phyloP scores from a whole-genome alignment of 2,888 invertebrate genomes.

The Branchellion lobata region DNA sequence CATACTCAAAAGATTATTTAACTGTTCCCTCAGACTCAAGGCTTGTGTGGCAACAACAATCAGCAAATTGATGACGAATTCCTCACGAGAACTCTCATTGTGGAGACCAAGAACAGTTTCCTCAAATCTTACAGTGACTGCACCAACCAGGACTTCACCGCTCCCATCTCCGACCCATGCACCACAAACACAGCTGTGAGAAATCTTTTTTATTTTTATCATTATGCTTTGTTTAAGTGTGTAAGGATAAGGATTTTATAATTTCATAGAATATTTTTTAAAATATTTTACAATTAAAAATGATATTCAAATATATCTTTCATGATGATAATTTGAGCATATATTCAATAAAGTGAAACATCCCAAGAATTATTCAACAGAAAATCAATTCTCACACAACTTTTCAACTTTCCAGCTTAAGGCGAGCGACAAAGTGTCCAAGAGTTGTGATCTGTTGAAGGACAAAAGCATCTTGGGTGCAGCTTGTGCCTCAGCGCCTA shows the following conservation, averaged over 20 bases:
- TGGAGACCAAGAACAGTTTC: conserved; percentile 23
- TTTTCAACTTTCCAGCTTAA: too few relatives aligned
- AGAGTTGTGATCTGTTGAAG: conserved; percentile 20
- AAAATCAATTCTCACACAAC: too few relatives aligned
- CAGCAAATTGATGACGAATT: conserved; percentile 34
- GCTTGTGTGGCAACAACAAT: conserved; percentile 36
- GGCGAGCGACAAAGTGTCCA: conserved; percentile 4
- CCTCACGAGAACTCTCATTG: conserved; percentile 16
- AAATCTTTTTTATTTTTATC: too few relatives aligned
- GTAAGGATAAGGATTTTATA: background rate
- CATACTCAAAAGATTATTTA: too few relatives aligned
- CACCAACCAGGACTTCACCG: conserved; percentile 13
- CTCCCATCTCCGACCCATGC: conserved; percentile 25
- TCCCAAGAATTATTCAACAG: too few relatives aligned
- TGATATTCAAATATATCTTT: background rate
- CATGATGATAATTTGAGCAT: too few relatives aligned
- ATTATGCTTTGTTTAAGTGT: background rate
- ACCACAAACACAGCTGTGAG: conserved; percentile 38
- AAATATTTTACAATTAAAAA: background rate
- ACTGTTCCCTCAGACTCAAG: conserved; percentile 9
- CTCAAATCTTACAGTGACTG: conserved; percentile 34
- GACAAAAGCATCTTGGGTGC: conserved; percentile 7
- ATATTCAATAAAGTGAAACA: too few relatives aligned
- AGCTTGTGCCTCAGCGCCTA: background rate
- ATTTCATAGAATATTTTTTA: background rate